Evolutionary conservation across 2,797 vertebrate genomes (phyloP), one percentile per base, ranked within the genome.

Genomic region (Pangasius sanitwongsei): DNA sequence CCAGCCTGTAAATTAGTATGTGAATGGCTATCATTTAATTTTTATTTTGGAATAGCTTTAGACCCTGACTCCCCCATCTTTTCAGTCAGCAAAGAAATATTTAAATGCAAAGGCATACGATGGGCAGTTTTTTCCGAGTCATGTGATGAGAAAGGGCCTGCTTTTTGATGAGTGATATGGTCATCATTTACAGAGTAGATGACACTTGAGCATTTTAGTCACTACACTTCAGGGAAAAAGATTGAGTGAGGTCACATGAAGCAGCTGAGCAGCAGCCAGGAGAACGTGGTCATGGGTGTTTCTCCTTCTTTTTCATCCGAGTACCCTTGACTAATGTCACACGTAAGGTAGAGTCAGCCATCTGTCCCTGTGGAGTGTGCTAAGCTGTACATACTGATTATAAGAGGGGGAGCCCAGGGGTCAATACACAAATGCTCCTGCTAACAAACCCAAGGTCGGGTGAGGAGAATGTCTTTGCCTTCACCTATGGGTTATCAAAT

Each of bases 11-110:
- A 93, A 93, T 94, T 93, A 93, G 93, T 94, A 94, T 92, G 93
- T 93, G 92, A 94, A 94, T 93, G 90, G 93, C 92, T 92, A 92
- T 93, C 92, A 92, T 95, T 94, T 95, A 93, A 95, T 96, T 94
- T 94, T 93, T 92, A 55, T 94, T 44, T 90, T 94, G 93, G 93
- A 95, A 93, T 91, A 93, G 90, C 92, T 94, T 93, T 87, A 23
- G 88, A 9, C 53, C 31, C 18, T 37, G 90, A 90, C 83, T 88
- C 16, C 13, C 16, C 48, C n/a, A 7, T 34, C 25, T 53, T 59
- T 53, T 31, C 28, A 48, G 37, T 44, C 70, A 44, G 70, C 15
- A 50, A 50, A 77, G 18, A 6, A 48, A 75, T 28, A 75, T 75
- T 28, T 28, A 44, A 28, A 77, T 6, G 1, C 48, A n/a, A n/a